These are phyloP conservation scores for Pristionchus japonicus DNA, from an alignment of 2,888 invertebrate species.

Conservation along the genomic window DNA sequence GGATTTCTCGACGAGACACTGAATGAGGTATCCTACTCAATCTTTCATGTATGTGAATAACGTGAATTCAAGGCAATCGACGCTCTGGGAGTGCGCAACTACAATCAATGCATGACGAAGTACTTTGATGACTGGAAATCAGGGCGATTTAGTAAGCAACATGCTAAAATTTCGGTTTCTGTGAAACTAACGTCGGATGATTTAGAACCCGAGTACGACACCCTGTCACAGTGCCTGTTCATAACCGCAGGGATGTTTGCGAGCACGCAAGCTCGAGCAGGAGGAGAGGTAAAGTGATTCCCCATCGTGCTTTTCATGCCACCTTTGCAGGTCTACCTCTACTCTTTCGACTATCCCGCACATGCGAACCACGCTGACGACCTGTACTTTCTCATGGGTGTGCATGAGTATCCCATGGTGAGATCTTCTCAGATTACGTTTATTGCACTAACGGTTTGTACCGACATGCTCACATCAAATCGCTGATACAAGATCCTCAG, in stretches of 20 bases:
- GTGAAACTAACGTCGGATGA: not conserved
- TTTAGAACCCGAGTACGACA: conserved; percentile 13
- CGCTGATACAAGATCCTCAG: too few species aligned
- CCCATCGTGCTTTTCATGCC: too few species aligned
- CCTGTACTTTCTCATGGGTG: conserved; percentile 25
- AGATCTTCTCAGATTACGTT: too few species aligned
- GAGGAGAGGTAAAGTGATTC: not conserved
- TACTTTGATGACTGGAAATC: not conserved
- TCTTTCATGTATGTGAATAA: not conserved
- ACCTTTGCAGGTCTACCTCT: conserved; percentile 32
- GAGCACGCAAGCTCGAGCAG: not conserved
- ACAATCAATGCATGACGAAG: not conserved
- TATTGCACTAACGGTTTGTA: too few species aligned
- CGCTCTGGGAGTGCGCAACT: not conserved
- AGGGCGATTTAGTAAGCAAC: not conserved
- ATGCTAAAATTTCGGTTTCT: not conserved
- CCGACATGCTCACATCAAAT: too few species aligned
- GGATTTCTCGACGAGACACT: not conserved
- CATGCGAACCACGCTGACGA: conserved; percentile 18
- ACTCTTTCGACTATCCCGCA: not conserved
- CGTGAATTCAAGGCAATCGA: not conserved
- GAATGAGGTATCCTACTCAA: not conserved
- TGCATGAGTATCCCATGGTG: conserved; percentile 11
- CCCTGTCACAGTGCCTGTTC: not conserved
- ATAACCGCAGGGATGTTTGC: not conserved